A percentile compares a stretch with the other conserved stretches of the same genome.
Evolutionary conservation across 2,888 invertebrate genomes (phyloP).

Genomic region (Acrobasis consociella): DNA sequence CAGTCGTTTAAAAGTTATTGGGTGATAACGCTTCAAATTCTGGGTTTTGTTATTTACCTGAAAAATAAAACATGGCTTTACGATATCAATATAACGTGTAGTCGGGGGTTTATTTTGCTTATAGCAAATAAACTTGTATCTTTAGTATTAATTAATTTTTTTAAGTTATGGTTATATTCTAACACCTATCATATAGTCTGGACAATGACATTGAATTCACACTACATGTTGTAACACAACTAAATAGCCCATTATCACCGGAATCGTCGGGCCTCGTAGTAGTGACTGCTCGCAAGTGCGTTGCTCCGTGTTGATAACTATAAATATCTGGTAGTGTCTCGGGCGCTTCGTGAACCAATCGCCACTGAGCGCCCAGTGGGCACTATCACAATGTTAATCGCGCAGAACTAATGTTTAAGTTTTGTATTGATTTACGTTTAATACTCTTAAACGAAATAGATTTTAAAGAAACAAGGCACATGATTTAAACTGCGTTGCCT

Average conservation of each 20-base stretch:
- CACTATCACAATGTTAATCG: constrained; percentile 17
- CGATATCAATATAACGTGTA: no score
- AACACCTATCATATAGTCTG: constrained; percentile 1
- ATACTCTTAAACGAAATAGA: no score
- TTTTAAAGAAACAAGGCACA: no score
- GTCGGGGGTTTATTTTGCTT: no score
- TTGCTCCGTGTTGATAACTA: constrained; percentile 74
- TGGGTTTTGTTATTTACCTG: no score
- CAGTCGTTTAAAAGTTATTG: no score
- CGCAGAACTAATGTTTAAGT: not conserved
- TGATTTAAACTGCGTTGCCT: no score
- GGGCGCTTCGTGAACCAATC: constrained; percentile 52
- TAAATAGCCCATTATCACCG: constrained; percentile 32
- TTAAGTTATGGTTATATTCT: not conserved
- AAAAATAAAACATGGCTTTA: no score
- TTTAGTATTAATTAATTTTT: not conserved
- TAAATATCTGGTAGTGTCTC: constrained; percentile 61
- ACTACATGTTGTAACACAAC: constrained; percentile 8
- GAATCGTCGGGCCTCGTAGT: constrained; percentile 33
- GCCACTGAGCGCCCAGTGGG: constrained; percentile 41
- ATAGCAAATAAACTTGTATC: no score
- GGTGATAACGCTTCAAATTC: no score
- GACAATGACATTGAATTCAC: constrained; percentile 18
- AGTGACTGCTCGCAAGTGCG: constrained; percentile 52
- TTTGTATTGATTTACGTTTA: no score